Conservation (phyloP, 2,888 invertebrate species). For the Caenorhabditis sp. region DNA sequence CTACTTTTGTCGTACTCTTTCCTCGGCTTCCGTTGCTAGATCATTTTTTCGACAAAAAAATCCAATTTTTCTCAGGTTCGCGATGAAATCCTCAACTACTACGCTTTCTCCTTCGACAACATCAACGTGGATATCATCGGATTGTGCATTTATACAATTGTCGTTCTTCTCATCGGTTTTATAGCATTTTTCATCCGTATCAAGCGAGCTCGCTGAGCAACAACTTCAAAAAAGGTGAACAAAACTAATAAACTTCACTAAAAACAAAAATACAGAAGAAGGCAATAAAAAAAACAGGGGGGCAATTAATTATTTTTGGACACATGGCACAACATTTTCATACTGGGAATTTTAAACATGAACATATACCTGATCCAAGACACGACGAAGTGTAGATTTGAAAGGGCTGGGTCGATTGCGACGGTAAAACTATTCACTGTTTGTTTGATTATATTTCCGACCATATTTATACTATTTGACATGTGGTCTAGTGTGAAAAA, state of each 20-base stretch:
- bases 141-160: constrained; percentile 28
- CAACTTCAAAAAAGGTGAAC: no score
- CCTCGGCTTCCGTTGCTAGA: no score
- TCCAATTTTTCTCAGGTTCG: constrained; percentile 6
- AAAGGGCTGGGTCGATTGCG: neutral
- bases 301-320: neutral
- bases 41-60: no score
- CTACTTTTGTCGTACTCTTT: no score
- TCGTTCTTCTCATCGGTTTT: constrained; percentile 59
- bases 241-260: constrained; percentile 4
- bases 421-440: neutral
- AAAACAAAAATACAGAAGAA: neutral
- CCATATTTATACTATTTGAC: neutral
- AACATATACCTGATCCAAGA: neutral
- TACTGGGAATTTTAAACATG: neutral
- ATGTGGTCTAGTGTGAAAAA: neutral
- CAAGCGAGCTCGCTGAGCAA: constrained; percentile 11
- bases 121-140: constrained; percentile 39
- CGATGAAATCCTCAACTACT: constrained; percentile 42
- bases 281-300: neutral
- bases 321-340: constrained; percentile 4
- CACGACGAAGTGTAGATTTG: neutral
- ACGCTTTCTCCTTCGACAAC: constrained; percentile 41
- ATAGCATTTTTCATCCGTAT: constrained; percentile 52
- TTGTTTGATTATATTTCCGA: neutral